Conservation (phyloP, 2,113 vertebrate genomes). For the Otis tarda region DNA sequence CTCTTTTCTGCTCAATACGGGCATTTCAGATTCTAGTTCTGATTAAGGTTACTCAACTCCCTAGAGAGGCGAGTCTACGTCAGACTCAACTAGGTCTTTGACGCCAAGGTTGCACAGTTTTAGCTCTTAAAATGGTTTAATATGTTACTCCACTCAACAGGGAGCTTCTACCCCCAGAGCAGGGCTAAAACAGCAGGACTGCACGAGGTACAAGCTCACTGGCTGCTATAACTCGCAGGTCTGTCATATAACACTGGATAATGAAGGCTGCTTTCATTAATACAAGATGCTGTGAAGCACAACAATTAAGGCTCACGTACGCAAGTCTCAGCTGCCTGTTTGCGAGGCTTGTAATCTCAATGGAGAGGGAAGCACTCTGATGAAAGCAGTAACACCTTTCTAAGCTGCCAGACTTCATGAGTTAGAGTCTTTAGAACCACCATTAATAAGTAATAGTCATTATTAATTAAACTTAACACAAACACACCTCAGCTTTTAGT, state of each 20-base stretch:
- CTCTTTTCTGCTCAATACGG: neutral
- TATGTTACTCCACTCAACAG: neutral
- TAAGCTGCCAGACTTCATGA: neutral
- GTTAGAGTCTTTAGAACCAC: neutral
- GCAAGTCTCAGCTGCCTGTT: neutral
- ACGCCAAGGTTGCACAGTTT: neutral
- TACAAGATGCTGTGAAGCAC: neutral
- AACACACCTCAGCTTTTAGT: slow-evolving; percentile 92
- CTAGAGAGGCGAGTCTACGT: neutral
- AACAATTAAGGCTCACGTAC: neutral
- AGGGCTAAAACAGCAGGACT: neutral
- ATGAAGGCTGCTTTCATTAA: neutral
- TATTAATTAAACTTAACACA: neutral
- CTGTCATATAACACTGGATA: neutral
- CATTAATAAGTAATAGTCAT: neutral
- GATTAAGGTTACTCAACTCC: neutral
- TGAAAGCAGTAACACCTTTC: neutral
- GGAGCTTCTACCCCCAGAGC: neutral
- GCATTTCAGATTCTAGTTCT: neutral
- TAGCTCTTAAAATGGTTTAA: neutral
- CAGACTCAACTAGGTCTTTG: neutral
- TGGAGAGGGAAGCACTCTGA: neutral
- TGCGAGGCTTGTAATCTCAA: neutral
- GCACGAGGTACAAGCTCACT: neutral
- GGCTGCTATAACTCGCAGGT: neutral